Evolutionary conservation across 2,888 invertebrate genomes (phyloP), one percentile per base, ranked within the genome.

Genomic region (Quadroppia sp.): DNA sequence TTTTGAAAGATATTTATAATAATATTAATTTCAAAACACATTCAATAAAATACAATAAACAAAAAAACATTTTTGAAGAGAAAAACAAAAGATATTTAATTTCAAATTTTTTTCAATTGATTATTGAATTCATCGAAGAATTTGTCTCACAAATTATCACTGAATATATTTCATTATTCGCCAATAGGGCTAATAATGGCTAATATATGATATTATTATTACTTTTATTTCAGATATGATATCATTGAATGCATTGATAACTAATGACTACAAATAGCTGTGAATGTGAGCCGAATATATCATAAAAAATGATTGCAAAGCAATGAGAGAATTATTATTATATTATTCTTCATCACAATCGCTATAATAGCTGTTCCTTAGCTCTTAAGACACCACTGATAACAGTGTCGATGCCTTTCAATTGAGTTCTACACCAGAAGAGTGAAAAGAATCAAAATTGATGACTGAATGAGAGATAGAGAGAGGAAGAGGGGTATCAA

Each of bases 241-340:
- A 53, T 23, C 9, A 23, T 25, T 25, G 25, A 53, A 15, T 50
- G 20, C 20, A 50, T 20, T n/a, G 30, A 50, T 23, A 23, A 59
- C 59, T 61, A 61, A 61, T 61, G 61, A 61, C 61, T 61, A 61
- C 61, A 61, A 61, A 61, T 61, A 61, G 61, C 32, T 61, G 36
- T 61, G 61, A 36, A 30, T 61, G 32, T 61, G n/a, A 36, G 9
- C 32, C 25, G 9, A 53, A 25, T 53, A 9, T 23, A n/a, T n/a
- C n/a, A n/a, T 6, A 53, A 53, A 11, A 53, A 45, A 45, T 45
- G n/a, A 45, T 13, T 17, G 6, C 9, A 25, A 25, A 25, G 25
- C 23, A 53, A 9, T n/a, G n/a, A 36, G 11, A 9, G 17, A 61
- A 61, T 61, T 61, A 61, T 61, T 61, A 61, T 61, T 61, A 36